Evolutionary conservation across 2,113 vertebrate genomes (phyloP).

Genomic region (Emydocephalus ijimae): DNA sequence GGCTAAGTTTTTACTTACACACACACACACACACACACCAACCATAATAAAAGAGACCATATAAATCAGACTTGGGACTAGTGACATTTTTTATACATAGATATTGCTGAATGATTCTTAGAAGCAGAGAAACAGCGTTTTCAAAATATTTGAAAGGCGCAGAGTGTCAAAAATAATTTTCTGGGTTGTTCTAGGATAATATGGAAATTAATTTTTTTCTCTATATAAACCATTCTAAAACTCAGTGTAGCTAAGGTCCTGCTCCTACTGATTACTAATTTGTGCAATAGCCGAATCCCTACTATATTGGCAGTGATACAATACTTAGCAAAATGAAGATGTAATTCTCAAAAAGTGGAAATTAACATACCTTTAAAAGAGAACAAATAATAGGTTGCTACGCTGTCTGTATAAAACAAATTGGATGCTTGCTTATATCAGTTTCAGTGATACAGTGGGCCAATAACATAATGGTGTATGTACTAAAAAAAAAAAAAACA

Average conservation of each 20-base stretch:
- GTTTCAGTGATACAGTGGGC: not conserved
- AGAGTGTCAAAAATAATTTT: slow-evolving; percentile 22
- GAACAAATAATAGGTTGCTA: not conserved
- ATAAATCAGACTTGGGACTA: slow-evolving; percentile 22
- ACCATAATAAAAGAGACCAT: slow-evolving; percentile 4
- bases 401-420: slow-evolving; percentile 28
- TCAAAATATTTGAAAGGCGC: not conserved
- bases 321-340: slow-evolving; percentile 19
- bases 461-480: not conserved
- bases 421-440: slow-evolving; percentile 24
- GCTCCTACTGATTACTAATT: slow-evolving; percentile 22
- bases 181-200: slow-evolving; percentile 3
- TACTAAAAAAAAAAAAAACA: not conserved
- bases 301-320: not conserved
- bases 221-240: slow-evolving; percentile 14
- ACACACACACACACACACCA: slow-evolving; percentile 1
- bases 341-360: slow-evolving; percentile 8
- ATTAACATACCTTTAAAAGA: not conserved
- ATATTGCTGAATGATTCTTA: not conserved
- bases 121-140: slow-evolving; percentile 11
- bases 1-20: slow-evolving; percentile 8
- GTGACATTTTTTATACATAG: slow-evolving; percentile 2
- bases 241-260: slow-evolving; percentile 22
- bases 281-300: slow-evolving; percentile 9
- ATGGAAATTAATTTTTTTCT: slow-evolving; percentile 32